These are phyloP conservation scores for Calephelis perditalis DNA, from an alignment of 2,888 invertebrate genomes.

Conservation along the genomic window DNA sequence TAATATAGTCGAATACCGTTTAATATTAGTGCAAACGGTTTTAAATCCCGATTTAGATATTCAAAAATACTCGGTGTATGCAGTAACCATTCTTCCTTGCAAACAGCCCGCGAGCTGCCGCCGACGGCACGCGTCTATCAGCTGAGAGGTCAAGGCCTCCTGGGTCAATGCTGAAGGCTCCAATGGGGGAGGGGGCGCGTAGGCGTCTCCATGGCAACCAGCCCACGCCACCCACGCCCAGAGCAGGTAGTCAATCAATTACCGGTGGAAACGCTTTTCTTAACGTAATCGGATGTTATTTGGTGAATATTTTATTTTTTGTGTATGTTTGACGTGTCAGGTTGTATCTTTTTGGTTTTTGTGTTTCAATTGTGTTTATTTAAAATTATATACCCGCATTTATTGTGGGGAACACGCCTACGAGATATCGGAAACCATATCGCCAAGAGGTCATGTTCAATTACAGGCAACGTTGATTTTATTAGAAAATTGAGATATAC, in stretches of 20 bases:
- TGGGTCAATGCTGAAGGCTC: constrained; percentile 59
- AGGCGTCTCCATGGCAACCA: constrained; percentile 66
- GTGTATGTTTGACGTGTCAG: constrained; percentile 17
- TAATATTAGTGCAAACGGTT: background rate
- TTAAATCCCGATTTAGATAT: constrained; percentile 52
- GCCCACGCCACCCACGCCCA: constrained; percentile 60
- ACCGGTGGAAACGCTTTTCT: constrained; percentile 50
- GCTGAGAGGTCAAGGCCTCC: constrained; percentile 70
- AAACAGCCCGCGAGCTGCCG: constrained; percentile 1
- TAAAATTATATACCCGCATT: too few relatives aligned
- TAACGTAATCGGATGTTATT: constrained; percentile 37
- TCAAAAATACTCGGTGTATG: constrained; percentile 66
- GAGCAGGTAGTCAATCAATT: constrained; percentile 69
- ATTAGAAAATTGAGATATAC: too few relatives aligned
- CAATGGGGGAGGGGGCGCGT: constrained; percentile 41
- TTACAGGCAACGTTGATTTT: too few relatives aligned
- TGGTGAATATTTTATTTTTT: constrained; percentile 34
- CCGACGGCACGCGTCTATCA: constrained; percentile 51
- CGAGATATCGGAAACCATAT: too few relatives aligned
- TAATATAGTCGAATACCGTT: too few relatives aligned
- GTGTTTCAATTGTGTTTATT: background rate
- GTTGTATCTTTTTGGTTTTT: background rate
- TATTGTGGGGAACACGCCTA: too few relatives aligned
- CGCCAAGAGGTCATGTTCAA: too few relatives aligned
- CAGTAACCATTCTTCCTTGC: constrained; percentile 17